Percentiles rank a stretch among this genome's conserved stretches.
phyloP scores from a whole-genome alignment of 2,888 invertebrate genomes.

The Orthosia gracilis region DNA sequence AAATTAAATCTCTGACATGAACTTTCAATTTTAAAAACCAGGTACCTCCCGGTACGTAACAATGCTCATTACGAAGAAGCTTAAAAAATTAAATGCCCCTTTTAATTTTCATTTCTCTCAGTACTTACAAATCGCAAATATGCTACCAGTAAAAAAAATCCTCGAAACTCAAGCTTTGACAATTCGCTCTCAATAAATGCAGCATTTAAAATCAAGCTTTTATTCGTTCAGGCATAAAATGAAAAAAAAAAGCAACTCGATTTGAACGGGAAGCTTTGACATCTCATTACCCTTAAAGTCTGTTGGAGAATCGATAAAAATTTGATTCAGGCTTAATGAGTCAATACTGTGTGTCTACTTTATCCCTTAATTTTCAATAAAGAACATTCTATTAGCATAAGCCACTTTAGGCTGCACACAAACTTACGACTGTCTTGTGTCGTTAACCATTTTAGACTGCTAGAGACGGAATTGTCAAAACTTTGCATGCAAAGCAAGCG shows the following conservation, averaged over 20 bases:
- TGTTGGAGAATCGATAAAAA: conserved; percentile 69
- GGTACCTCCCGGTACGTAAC: no score
- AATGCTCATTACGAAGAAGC: not conserved
- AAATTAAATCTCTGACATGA: no score
- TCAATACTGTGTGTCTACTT: conserved; percentile 64
- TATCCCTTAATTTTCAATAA: conserved; percentile 74
- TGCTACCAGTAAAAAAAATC: conserved; percentile 10
- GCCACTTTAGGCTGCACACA: conserved; percentile 62
- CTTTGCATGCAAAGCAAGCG: no score
- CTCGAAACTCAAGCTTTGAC: not conserved
- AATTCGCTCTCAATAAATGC: conserved; percentile 5
- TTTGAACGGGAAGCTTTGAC: conserved; percentile 59
- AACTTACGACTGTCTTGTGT: conserved; percentile 47
- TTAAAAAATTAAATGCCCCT: not conserved
- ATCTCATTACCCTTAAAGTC: conserved; percentile 72
- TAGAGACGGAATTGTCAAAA: no score
- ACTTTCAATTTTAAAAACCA: no score
- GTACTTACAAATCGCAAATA: not conserved
- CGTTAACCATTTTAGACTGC: conserved; percentile 49
- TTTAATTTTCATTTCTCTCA: not conserved
- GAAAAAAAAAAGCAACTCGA: conserved; percentile 46
- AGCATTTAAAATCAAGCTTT: conserved; percentile 67
- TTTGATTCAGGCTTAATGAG: conserved; percentile 73
- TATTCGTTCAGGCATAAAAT: conserved; percentile 63
- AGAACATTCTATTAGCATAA: conserved; percentile 73